These are phyloP conservation scores for Marasmarcha lunaedactyla DNA, from an alignment of 2,888 invertebrate genomes.

Conservation along the genomic window DNA sequence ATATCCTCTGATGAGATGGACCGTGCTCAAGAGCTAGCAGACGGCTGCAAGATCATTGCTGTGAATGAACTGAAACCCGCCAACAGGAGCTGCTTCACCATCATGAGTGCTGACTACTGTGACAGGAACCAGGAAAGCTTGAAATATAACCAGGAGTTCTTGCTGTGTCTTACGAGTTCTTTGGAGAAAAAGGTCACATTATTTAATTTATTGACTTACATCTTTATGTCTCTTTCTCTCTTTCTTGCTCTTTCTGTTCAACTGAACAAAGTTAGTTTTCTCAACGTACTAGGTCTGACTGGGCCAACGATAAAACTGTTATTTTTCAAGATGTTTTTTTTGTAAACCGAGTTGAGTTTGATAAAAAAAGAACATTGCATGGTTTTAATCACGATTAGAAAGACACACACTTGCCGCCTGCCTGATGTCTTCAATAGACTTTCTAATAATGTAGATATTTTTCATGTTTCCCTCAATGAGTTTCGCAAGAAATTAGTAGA, in stretches of 20 bases:
- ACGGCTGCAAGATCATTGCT: constrained; percentile 40
- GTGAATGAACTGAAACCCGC: constrained; percentile 26
- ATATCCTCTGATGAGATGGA: constrained; percentile 45
- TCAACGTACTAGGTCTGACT: too few species aligned
- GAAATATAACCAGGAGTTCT: constrained; percentile 56
- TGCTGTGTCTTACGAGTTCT: constrained; percentile 43
- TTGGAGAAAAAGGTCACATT: constrained; percentile 32
- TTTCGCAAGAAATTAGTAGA: too few species aligned
- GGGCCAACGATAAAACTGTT: too few species aligned
- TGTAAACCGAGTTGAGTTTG: too few species aligned
- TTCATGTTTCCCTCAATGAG: too few species aligned
- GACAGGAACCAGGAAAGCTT: constrained; percentile 41
- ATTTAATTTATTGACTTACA: neutral
- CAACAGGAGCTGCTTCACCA: constrained; percentile 38
- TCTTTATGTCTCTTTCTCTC: neutral
- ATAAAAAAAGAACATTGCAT: too few species aligned
- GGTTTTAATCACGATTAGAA: too few species aligned
- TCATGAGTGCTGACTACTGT: constrained; percentile 54
- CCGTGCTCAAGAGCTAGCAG: constrained; percentile 47
- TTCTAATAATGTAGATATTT: too few species aligned
- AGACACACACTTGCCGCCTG: too few species aligned
- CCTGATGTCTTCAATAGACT: too few species aligned
- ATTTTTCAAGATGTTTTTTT: too few species aligned
- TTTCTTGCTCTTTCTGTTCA: neutral
- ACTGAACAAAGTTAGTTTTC: too few species aligned